A percentile compares a stretch with the other conserved stretches of the same genome.
These are phyloP conservation scores for Bhutanitis thaidina DNA, from an alignment of 2,888 invertebrate species.

Conservation along the genomic window DNA sequence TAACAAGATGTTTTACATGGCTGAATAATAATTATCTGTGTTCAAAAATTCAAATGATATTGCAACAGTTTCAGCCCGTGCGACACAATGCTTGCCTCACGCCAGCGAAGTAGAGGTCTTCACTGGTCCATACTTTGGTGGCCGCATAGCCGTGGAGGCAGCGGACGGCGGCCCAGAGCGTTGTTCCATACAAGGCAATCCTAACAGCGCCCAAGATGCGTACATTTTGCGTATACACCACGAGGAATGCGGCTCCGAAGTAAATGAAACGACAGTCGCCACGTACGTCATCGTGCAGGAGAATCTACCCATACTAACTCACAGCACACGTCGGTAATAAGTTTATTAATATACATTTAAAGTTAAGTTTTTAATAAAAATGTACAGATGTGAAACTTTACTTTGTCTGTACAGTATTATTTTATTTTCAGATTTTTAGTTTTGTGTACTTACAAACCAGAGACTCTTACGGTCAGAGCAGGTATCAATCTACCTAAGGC, in stretches of 20 bases:
- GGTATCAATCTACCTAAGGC: conserved; percentile 85
- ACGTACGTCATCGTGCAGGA: conserved; percentile 92
- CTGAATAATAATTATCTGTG: too few relatives aligned
- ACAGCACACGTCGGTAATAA: conserved; percentile 84
- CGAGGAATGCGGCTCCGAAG: conserved; percentile 85
- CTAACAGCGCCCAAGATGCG: conserved; percentile 84
- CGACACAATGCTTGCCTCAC: conserved; percentile 88
- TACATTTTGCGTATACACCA: conserved; percentile 88
- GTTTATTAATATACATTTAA: not conserved
- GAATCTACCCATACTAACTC: conserved; percentile 89
- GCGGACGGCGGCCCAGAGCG: conserved; percentile 84
- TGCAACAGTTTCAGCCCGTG: conserved; percentile 86
- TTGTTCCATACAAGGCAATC: conserved; percentile 87
- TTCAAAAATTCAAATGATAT: not conserved
- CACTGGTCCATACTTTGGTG: conserved; percentile 90
- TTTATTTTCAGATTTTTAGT: conserved; percentile 83
- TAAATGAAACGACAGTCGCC: conserved; percentile 89
- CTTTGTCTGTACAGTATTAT: too few relatives aligned
- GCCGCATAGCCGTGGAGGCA: conserved; percentile 87
- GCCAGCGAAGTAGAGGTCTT: conserved; percentile 91
- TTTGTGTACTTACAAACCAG: conserved; percentile 89
- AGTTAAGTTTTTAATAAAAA: not conserved
- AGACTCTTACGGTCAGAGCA: conserved; percentile 89
- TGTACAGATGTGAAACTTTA: too few relatives aligned
- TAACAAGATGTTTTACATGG: too few relatives aligned